Percentiles rank a stretch among this genome's conserved stretches.
Conservation (phyloP, 2,888 invertebrate species). For the Nasonia oneida region DNA sequence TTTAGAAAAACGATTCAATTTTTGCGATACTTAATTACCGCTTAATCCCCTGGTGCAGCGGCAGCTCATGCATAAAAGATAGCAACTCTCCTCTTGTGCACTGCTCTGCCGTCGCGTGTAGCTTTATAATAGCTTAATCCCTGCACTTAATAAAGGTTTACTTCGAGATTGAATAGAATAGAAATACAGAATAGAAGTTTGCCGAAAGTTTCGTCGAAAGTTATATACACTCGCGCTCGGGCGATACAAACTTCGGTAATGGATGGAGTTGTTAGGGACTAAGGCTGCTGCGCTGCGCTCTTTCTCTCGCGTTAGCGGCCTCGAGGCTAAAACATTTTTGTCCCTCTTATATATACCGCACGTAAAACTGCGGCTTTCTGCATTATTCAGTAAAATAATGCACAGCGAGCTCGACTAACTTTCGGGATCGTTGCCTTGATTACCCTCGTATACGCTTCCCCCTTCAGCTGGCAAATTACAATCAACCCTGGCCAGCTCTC, state of each 20-base stretch:
- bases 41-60: constrained; percentile 30
- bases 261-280: constrained; percentile 59
- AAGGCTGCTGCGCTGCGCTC: constrained; percentile 3
- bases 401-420: constrained; percentile 24
- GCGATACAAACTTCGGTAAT: constrained; percentile 59
- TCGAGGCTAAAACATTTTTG: constrained; percentile 54
- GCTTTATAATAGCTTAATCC: constrained; percentile 60
- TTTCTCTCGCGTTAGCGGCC: background rate
- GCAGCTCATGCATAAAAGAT: constrained; percentile 48
- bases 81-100: background rate
- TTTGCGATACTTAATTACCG: constrained; percentile 47
- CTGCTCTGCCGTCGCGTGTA: background rate
- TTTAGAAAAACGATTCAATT: constrained; percentile 35
- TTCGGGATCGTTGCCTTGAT: constrained; percentile 12
- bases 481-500: too few species aligned
- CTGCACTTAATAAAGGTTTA: constrained; percentile 60
- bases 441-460: background rate
- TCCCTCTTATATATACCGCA: constrained; percentile 33
- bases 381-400: constrained; percentile 57
- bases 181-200: constrained; percentile 63
- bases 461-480: too few species aligned
- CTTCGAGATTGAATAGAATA: constrained; percentile 62
- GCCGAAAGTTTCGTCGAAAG: constrained; percentile 56
- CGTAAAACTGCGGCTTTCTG: constrained; percentile 44
- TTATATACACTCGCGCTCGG: constrained; percentile 45